Evolutionary conservation across 2,113 vertebrate species (phyloP).

Genomic region (Calypte anna): DNA sequence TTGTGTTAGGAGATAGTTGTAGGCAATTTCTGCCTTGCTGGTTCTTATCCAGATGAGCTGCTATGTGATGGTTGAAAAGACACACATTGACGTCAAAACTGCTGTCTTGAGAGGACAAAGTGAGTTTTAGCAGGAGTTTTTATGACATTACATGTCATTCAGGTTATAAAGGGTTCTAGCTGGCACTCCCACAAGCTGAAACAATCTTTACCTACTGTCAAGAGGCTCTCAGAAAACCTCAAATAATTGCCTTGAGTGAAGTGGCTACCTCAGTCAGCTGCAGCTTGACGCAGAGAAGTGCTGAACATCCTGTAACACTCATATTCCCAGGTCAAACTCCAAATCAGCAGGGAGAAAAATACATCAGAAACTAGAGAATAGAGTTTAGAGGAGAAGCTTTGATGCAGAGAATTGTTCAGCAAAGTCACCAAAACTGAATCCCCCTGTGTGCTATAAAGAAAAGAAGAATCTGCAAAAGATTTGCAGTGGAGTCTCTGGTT

Average conservation of each 20-base stretch:
- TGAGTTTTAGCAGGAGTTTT: constrained; percentile 43
- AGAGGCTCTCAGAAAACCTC: constrained; percentile 55
- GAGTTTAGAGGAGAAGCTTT: not conserved
- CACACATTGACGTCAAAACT: not conserved
- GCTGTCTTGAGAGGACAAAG: not conserved
- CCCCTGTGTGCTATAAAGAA: not conserved
- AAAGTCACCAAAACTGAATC: not conserved
- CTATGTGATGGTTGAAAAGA: not conserved
- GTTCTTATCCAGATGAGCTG: not conserved
- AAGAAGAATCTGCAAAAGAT: constrained; percentile 28
- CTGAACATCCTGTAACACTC: not conserved
- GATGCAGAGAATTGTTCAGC: not conserved
- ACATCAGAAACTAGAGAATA: not conserved
- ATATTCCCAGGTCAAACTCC: not conserved
- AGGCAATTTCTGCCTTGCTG: not conserved
- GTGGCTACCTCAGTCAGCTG: constrained; percentile 52
- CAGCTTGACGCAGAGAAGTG: not conserved
- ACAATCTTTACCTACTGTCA: constrained; percentile 36
- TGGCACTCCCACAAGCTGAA: constrained; percentile 46
- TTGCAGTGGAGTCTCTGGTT: constrained; percentile 28
- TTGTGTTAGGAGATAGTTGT: not conserved
- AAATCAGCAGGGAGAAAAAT: not conserved
- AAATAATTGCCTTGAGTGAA: constrained; percentile 51
- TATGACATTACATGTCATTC: constrained; percentile 13
- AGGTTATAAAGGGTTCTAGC: constrained; percentile 21